Base-by-base conservation (phyloP, 1,140 invertebrate genomes). In the Drosophila dunni region DNA sequence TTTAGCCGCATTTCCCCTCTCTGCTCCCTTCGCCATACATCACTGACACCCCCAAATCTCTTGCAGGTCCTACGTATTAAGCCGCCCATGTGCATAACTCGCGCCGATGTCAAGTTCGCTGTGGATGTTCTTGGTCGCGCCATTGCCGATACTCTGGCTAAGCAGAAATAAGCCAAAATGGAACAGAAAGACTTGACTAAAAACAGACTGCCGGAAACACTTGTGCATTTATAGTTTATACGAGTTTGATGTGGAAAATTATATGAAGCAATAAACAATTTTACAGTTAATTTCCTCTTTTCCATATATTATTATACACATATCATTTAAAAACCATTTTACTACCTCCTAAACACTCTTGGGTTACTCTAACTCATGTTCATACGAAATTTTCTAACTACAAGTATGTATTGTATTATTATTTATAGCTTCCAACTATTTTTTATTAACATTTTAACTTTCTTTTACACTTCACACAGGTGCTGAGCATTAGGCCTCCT, bases 31-130 rank as follows among this genome's bases (percentile, higher is more conserved):
- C 50, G 42, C 64, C 71, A 34, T 77, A 24, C 80, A 75, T 75
- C 40, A 48, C 40, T 63, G 58, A 57, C 24, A 29, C 38, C 40
- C 11, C 48, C 9, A 66, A 66, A 50, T 61, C 45, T 72, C n/a
- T 81, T 78, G 11, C 93, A 98, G 97, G 96, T 98, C 0, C 93
- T 99, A n/a, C 93, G 98, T 79, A 96, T 99, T 61, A 98, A 98
- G 91, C 98, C 98, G 20, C 98, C 98, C 0, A 98, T 99, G 97
- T 99, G 98, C 92, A 95, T 99, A 50, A 97, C 95, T 1, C 96
- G 96, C 91, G 94, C 94, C 70, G 98, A 99, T 93, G 97, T 95
- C 4, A 96, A 98, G 92, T 98, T 97, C 81, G 94, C 95, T 7
- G 92, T 96, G 45, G 93, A 94, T 53, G 95, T 96, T 9, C 86